These are phyloP conservation scores for Drosophila paranaensis DNA, from an alignment of 2,888 invertebrate species.

Conservation along the genomic window DNA sequence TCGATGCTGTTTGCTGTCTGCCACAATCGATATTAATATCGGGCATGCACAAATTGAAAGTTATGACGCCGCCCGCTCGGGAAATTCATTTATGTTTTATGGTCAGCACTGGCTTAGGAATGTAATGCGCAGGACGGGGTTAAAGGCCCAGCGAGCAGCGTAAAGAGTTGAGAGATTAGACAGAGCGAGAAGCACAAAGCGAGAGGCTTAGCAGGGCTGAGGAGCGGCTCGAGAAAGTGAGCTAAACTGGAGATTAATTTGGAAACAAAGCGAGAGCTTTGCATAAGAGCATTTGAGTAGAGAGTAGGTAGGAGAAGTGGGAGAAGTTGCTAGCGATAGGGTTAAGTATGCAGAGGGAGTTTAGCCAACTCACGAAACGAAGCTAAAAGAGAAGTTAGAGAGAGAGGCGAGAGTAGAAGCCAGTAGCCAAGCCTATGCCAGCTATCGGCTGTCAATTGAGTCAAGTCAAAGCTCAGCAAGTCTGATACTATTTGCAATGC, in stretches of 20 bases:
- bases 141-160: not conserved
- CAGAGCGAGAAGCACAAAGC: not conserved
- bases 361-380: too few relatives aligned
- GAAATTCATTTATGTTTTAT: slow-evolving; percentile 60
- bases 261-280: not conserved
- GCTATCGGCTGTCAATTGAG: not conserved
- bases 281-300: not conserved
- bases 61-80: slow-evolving; percentile 50
- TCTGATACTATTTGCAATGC: not conserved
- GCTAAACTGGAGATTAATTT: not conserved
- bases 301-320: not conserved
- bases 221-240: not conserved
- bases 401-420: not conserved
- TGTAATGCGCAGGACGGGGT: slow-evolving; percentile 43
- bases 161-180: not conserved
- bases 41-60: slow-evolving; percentile 74
- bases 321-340: too few relatives aligned
- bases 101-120: slow-evolving; percentile 54
- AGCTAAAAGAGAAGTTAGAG: too few relatives aligned
- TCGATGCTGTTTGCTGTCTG: slow-evolving; percentile 47
- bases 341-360: not conserved
- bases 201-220: slow-evolving; percentile 1
- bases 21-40: slow-evolving; percentile 75
- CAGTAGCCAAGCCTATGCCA: not conserved
- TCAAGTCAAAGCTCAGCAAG: not conserved